phyloP scores from a whole-genome alignment of 2,113 vertebrate genomes.

The Stegastes partitus region DNA sequence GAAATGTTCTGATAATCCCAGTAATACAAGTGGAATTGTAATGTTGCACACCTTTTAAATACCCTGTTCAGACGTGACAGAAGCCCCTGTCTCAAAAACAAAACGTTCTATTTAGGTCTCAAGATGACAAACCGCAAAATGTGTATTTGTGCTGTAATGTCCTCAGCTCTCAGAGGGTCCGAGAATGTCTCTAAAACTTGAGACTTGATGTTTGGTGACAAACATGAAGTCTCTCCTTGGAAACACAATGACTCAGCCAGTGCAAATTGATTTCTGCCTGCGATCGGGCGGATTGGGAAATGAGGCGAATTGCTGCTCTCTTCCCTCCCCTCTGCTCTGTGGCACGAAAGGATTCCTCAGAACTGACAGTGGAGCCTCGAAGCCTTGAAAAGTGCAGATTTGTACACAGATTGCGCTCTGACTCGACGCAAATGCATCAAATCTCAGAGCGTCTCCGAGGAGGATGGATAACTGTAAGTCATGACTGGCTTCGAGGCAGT shows the following conservation, averaged over 20 bases:
- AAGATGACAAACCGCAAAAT: not conserved
- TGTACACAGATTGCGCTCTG: not conserved
- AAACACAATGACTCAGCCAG: slow-evolving; percentile 34
- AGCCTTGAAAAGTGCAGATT: slow-evolving; percentile 32
- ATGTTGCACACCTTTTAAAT: not conserved
- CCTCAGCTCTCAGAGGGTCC: not conserved
- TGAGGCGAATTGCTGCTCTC: slow-evolving; percentile 31
- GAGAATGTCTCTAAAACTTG: not conserved
- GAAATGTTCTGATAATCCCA: not conserved
- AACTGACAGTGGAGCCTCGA: slow-evolving; percentile 28
- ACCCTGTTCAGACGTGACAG: not conserved
- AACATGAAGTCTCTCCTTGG: slow-evolving; percentile 14
- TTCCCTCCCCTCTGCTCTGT: not conserved
- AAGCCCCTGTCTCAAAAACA: too few relatives aligned
- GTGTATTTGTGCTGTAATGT: not conserved
- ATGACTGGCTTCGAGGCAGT: not conserved
- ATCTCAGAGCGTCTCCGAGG: slow-evolving; percentile 9
- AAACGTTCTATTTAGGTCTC: not conserved
- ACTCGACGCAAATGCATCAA: slow-evolving; percentile 16
- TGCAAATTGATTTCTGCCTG: slow-evolving; percentile 24
- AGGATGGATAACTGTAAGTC: not conserved
- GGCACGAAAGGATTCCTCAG: slow-evolving; percentile 22
- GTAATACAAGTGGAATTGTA: not conserved
- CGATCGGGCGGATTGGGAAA: slow-evolving; percentile 17
- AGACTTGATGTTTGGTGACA: not conserved